A percentile compares a stretch with the other conserved stretches of the same genome.
phyloP scores from a whole-genome alignment of 2,888 invertebrate genomes.

The Eristalis intricaria region DNA sequence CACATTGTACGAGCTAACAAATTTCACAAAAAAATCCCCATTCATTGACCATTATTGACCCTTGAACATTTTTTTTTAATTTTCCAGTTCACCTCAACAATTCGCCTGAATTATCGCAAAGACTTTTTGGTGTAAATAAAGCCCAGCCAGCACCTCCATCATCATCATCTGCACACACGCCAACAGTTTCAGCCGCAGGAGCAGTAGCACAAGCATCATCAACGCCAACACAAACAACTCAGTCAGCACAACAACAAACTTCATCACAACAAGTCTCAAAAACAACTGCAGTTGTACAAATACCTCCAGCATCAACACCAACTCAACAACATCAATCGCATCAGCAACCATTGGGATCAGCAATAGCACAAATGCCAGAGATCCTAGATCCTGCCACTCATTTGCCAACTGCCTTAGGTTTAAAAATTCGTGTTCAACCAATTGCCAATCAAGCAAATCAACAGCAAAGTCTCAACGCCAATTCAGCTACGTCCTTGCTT shows the following conservation, averaged over 20 bases:
- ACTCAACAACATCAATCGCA: constrained; percentile 18
- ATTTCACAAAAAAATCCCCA: background rate
- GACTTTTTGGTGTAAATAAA: constrained; percentile 77
- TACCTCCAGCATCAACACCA: constrained; percentile 38
- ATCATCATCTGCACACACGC: constrained; percentile 21
- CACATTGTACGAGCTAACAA: no score
- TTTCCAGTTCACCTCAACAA: constrained; percentile 76
- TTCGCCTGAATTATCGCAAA: constrained; percentile 79
- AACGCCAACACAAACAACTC: constrained; percentile 37
- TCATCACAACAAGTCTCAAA: constrained; percentile 55
- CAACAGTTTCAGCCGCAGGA: background rate
- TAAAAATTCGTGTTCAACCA: constrained; percentile 77
- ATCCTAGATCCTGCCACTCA: constrained; percentile 73
- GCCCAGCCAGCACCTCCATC: constrained; percentile 53
- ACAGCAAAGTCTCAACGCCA: constrained; percentile 59
- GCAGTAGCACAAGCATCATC: background rate
- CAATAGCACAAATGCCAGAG: constrained; percentile 56
- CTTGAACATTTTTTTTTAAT: background rate
- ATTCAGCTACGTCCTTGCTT: constrained; percentile 76
- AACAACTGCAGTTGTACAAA: constrained; percentile 44
- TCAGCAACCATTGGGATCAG: constrained; percentile 43
- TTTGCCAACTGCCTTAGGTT: constrained; percentile 78
- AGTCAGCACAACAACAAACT: constrained; percentile 40
- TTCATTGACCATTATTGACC: background rate
- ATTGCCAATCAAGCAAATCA: constrained; percentile 58